These are phyloP conservation scores for Solenopsis fugax DNA, from an alignment of 1,140 invertebrate species.

Conservation along the genomic window DNA sequence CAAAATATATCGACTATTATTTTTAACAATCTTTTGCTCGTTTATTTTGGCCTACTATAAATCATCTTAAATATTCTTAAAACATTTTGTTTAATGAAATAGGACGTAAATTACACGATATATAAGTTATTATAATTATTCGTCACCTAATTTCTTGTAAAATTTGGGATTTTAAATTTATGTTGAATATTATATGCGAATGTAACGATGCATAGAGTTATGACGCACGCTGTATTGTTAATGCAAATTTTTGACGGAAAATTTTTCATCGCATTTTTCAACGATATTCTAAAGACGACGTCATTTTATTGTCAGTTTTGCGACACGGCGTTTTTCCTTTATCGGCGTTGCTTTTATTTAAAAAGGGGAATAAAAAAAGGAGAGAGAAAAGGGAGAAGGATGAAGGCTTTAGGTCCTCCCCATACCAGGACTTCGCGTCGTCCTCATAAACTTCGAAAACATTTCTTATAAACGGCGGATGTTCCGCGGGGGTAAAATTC, in stretches of 20 bases:
- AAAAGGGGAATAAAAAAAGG: slow-evolving; percentile 46
- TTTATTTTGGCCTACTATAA: too few relatives aligned
- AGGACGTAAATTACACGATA: neutral
- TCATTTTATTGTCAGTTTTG: slow-evolving; percentile 67
- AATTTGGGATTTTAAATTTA: neutral
- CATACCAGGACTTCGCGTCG: slow-evolving; percentile 62
- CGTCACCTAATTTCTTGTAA: neutral
- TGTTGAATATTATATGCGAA: neutral
- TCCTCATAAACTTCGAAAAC: slow-evolving; percentile 75
- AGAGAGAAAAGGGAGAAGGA: neutral
- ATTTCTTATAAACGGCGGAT: slow-evolving; percentile 77
- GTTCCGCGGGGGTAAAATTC: slow-evolving; percentile 72
- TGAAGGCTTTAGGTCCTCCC: slow-evolving; percentile 59
- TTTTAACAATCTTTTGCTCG: too few relatives aligned
- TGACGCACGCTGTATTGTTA: neutral
- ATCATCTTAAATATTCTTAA: too few relatives aligned
- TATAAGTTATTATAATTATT: slow-evolving; percentile 5
- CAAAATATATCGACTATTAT: too few relatives aligned
- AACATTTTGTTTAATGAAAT: neutral
- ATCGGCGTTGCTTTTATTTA: slow-evolving; percentile 63
- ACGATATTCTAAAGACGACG: slow-evolving; percentile 48
- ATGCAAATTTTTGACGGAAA: neutral
- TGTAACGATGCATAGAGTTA: neutral
- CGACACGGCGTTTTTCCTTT: neutral
- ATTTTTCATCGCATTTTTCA: slow-evolving; percentile 45